Base-by-base conservation (phyloP, 2,797 vertebrate species). In the Acanthopagrus latus region DNA sequence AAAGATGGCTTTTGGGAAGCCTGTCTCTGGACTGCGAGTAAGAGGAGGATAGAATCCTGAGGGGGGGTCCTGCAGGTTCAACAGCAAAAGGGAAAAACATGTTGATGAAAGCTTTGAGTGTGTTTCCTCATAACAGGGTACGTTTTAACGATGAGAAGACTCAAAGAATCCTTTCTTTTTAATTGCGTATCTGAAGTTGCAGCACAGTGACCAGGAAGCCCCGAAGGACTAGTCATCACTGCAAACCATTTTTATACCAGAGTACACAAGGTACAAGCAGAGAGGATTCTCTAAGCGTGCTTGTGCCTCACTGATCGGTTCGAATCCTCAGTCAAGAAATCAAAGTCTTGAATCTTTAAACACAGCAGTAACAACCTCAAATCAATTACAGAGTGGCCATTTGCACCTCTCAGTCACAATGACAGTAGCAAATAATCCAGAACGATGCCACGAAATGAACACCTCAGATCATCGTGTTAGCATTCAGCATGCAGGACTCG, bases 81-180 rank as follows among this genome's bases (percentile, higher is more conserved):
- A 38, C 41, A 74, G 65, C 20, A 17, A 80, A 82, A 52, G 50
- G 56, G 33, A 33, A 80, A 75, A 86, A 82, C 81, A 78, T 60
- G 71, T 59, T 78, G 70, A 85, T 67, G 57, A 70, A 47, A 57
- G 55, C 56, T 58, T n/a, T 50, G 64, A 65, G 29, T 18, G 58
- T 64, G 62, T 80, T 41, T 38, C 79, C 54, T 56, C 44, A 71
- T 76, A 48, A 84, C 29, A 74, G 55, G 54, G 23, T n/a, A 62
- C 5, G 7, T 71, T 76, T 84, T 33, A 82, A 17, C 52, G 80
- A 69, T 58, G 51, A 70, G 47, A 72, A 47, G 41, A 60, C 63
- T 82, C 54, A 18, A 66, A 66, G 62, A 41, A 66, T 21, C 11
- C 23, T 50, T 52, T 46, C 64, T 21, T 54, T 59, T 17, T 51